Conservation (phyloP, 2,113 vertebrate species). For the Scophthalmus maximus region DNA sequence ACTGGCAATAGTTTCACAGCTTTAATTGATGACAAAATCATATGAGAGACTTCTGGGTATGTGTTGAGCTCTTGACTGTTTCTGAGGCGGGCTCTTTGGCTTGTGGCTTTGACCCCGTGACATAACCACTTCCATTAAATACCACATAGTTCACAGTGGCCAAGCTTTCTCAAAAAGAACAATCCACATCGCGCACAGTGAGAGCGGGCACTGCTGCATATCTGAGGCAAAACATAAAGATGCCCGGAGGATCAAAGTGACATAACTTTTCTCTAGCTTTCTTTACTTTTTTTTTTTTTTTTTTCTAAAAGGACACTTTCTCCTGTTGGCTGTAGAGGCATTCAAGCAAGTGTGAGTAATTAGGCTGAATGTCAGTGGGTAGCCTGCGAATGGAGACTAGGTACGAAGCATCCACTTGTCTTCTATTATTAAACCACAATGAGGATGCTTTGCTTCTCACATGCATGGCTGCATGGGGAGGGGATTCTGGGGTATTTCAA, state of each 20-base stretch:
- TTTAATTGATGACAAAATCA: no score
- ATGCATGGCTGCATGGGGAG: slow-evolving; percentile 6
- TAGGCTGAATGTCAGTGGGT: slow-evolving; percentile 81
- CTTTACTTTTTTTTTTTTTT: slow-evolving; percentile 70
- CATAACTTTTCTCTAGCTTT: slow-evolving; percentile 59
- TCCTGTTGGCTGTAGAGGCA: slow-evolving; percentile 72
- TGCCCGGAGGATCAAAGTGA: slow-evolving; percentile 56
- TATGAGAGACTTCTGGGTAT: no score
- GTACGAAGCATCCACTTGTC: slow-evolving; percentile 61
- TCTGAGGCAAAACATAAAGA: slow-evolving; percentile 51
- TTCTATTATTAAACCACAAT: slow-evolving; percentile 65
- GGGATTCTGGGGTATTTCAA: slow-evolving; percentile 17
- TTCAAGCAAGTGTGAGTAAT: slow-evolving; percentile 79
- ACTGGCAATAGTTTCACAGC: no score
- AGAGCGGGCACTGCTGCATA: slow-evolving; percentile 30
- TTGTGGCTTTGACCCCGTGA: slow-evolving; percentile 18
- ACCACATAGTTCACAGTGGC: slow-evolving; percentile 27
- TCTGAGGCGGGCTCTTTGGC: slow-evolving; percentile 6
- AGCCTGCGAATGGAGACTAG: slow-evolving; percentile 67
- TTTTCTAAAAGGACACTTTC: slow-evolving; percentile 74
- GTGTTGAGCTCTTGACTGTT: slow-evolving; percentile 1
- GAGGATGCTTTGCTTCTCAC: slow-evolving; percentile 40
- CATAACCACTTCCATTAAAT: slow-evolving; percentile 36
- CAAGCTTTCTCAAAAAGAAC: slow-evolving; percentile 40
- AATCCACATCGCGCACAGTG: slow-evolving; percentile 10